Conservation (phyloP, 2,797 vertebrate species). For the Amblyopsis hoosieri region DNA sequence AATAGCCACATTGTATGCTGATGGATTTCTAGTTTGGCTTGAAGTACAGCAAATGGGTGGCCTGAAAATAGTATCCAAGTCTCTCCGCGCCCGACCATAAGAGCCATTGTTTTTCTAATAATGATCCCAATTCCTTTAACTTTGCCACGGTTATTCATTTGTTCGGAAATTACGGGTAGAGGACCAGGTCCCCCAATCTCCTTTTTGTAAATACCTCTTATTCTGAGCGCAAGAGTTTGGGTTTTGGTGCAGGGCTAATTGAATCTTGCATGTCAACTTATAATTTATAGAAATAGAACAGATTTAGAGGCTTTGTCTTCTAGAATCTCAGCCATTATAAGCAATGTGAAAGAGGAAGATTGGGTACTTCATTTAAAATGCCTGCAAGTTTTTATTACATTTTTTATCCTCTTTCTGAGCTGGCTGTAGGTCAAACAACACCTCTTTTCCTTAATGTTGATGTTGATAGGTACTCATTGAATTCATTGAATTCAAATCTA, state of each 20-base stretch:
- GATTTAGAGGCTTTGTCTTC: slow-evolving; percentile 58
- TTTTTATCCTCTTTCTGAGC: no score
- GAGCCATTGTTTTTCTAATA: slow-evolving; percentile 62
- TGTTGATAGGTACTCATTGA: no score
- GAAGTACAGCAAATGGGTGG: slow-evolving; percentile 54
- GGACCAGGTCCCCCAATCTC: slow-evolving; percentile 43
- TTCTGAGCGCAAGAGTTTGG: slow-evolving; percentile 39
- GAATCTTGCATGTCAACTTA: slow-evolving; percentile 63
- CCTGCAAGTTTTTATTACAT: no score
- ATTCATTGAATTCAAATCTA: no score
- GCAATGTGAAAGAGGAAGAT: slow-evolving; percentile 60
- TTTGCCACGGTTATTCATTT: slow-evolving; percentile 52
- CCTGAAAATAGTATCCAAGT: slow-evolving; percentile 61
- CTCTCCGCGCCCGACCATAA: slow-evolving; percentile 43
- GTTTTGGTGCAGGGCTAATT: slow-evolving; percentile 62
- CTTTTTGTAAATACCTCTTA: slow-evolving; percentile 52
- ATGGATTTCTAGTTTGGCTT: slow-evolving; percentile 52
- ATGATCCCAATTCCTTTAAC: slow-evolving; percentile 48
- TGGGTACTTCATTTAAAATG: slow-evolving; percentile 47
- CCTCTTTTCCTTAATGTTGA: no score
- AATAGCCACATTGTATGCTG: slow-evolving; percentile 55
- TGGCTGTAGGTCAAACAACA: no score
- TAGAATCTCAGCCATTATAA: slow-evolving; percentile 64
- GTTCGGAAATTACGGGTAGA: slow-evolving; percentile 46
- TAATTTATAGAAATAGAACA: slow-evolving; percentile 62